A percentile compares a stretch with the other conserved stretches of the same genome.
phyloP scores from a whole-genome alignment of 2,113 vertebrate species.

The Hippocampus barbouri region DNA sequence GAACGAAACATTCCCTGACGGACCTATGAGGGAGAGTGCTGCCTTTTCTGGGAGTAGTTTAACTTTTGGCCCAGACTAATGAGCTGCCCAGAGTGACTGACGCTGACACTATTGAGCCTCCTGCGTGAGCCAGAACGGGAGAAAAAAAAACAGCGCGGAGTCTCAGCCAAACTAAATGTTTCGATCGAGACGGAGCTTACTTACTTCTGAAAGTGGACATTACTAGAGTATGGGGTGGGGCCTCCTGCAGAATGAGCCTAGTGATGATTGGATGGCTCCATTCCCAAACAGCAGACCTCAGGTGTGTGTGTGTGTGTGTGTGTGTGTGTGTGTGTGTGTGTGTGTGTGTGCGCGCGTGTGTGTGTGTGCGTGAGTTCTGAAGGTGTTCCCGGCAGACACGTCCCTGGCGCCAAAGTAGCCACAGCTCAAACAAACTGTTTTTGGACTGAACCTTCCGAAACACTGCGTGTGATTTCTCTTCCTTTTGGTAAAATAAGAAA shows the following conservation, averaged over 20 bases:
- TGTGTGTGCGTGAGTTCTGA: slow-evolving; percentile 15
- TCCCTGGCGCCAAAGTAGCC: slow-evolving; percentile 58
- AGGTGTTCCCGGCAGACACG: slow-evolving; percentile 61
- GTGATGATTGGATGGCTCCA: slow-evolving; percentile 42
- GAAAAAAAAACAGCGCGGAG: slow-evolving; percentile 49
- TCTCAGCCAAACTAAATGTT: slow-evolving; percentile 58
- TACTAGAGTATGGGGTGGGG: slow-evolving; percentile 44
- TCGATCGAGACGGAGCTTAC: slow-evolving; percentile 35
- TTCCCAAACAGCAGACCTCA: slow-evolving; percentile 46
- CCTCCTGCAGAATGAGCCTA: slow-evolving; percentile 27
- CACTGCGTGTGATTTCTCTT: slow-evolving; percentile 43
- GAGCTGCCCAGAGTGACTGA: slow-evolving; percentile 43
- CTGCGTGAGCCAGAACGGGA: slow-evolving; percentile 41
- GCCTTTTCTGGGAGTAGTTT: slow-evolving; percentile 50
- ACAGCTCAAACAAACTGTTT: slow-evolving; percentile 65
- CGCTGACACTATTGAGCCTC: slow-evolving; percentile 60
- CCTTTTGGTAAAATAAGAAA: slow-evolving; percentile 33
- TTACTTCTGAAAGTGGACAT: slow-evolving; percentile 56
- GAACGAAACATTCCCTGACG: slow-evolving; percentile 34
- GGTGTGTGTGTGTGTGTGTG: slow-evolving; percentile 42
- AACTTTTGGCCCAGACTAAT: slow-evolving; percentile 44
- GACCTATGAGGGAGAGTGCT: slow-evolving; percentile 26
- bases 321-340: slow-evolving; percentile 7
- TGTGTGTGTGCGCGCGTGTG: slow-evolving; percentile 4
- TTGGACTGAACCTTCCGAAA: slow-evolving; percentile 47